Evolutionary conservation across 2,888 invertebrate genomes (phyloP).

Genomic region (Heteromyza rotundicornis): DNA sequence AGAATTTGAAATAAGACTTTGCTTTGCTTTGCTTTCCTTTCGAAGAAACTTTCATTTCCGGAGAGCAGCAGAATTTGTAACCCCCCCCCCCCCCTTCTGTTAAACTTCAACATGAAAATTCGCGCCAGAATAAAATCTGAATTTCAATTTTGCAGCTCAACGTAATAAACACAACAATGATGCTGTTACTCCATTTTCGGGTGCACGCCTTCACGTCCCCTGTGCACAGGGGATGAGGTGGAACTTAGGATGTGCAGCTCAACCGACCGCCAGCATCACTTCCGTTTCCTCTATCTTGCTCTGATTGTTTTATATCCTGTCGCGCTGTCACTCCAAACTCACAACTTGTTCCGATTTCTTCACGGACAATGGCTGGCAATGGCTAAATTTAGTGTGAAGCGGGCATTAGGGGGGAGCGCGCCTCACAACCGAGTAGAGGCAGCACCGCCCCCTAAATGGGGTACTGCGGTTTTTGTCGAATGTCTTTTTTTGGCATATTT

Average conservation of each 20-base stretch:
- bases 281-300: constrained; percentile 58
- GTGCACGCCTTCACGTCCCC: constrained; percentile 3
- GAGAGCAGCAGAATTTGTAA: too few relatives aligned
- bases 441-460: constrained; percentile 32
- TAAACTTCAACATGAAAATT: too few relatives aligned
- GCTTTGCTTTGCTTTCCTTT: not conserved
- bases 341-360: constrained; percentile 52
- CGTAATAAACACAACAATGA: constrained; percentile 19
- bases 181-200: constrained; percentile 5
- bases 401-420: constrained; percentile 14
- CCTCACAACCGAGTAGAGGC: constrained; percentile 31
- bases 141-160: constrained; percentile 22
- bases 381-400: too few relatives aligned
- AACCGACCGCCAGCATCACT: constrained; percentile 42
- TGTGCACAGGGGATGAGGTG: too few relatives aligned
- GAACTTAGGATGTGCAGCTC: too few relatives aligned
- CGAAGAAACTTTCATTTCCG: too few relatives aligned
- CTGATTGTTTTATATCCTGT: constrained; percentile 59
- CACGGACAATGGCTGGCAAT: constrained; percentile 25
- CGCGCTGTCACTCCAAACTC: constrained; percentile 47
- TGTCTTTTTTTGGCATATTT: constrained; percentile 38
- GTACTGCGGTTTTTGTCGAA: too few relatives aligned
- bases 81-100: too few relatives aligned
- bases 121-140: not conserved
- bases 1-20: not conserved